Conservation (phyloP, 1,140 invertebrate genomes). For the Drosophila tsacasi region DNA sequence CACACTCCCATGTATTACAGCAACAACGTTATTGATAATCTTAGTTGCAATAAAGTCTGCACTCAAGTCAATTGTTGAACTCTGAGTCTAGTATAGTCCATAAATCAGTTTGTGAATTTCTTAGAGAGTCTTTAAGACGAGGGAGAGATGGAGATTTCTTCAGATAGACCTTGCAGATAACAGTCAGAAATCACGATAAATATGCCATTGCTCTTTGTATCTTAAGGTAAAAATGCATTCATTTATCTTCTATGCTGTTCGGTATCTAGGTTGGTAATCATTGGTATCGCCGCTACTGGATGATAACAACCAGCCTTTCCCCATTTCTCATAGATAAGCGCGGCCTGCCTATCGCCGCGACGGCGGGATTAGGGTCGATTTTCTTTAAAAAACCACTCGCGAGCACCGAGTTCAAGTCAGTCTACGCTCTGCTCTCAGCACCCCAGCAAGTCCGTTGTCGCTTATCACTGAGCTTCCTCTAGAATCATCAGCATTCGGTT, state of each 20-base stretch:
- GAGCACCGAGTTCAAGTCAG: slow-evolving; percentile 46
- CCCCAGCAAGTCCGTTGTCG: slow-evolving; percentile 52
- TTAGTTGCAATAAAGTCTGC: slow-evolving; percentile 49
- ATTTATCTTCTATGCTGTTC: not conserved
- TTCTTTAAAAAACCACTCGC: slow-evolving; percentile 76
- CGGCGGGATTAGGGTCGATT: slow-evolving; percentile 68
- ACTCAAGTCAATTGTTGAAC: slow-evolving; percentile 21
- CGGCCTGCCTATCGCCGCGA: slow-evolving; percentile 32
- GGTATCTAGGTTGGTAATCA: slow-evolving; percentile 15
- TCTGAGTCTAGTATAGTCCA: slow-evolving; percentile 21
- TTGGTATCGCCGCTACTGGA: slow-evolving; percentile 45
- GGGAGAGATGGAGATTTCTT: not conserved
- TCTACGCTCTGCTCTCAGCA: slow-evolving; percentile 63
- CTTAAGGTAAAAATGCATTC: slow-evolving; percentile 5
- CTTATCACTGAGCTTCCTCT: slow-evolving; percentile 38
- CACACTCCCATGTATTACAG: slow-evolving; percentile 27
- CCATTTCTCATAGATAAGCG: slow-evolving; percentile 73
- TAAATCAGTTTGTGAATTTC: slow-evolving; percentile 40
- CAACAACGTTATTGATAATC: slow-evolving; percentile 62
- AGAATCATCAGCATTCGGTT: slow-evolving; percentile 84
- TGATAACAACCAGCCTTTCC: slow-evolving; percentile 66
- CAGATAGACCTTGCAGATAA: not conserved
- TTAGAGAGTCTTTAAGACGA: not conserved
- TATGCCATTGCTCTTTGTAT: not conserved
- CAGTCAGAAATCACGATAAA: not conserved